A percentile compares a stretch with the other conserved stretches of the same genome.
These are phyloP conservation scores for Rutpela maculata DNA, from an alignment of 2,888 invertebrate species.

Conservation along the genomic window DNA sequence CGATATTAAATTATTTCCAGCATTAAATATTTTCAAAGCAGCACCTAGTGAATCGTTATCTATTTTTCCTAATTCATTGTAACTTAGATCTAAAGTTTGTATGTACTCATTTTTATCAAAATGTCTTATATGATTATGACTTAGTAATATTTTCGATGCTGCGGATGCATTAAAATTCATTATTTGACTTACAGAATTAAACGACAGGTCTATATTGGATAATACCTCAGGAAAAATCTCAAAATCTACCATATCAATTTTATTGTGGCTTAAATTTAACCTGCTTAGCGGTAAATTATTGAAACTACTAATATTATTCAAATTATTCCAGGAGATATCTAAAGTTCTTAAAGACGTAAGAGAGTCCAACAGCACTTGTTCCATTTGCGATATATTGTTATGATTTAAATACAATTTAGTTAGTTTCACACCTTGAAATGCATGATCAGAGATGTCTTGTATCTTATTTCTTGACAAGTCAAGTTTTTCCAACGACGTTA, in stretches of 20 bases:
- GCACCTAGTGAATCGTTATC: neutral
- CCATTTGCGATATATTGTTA: conserved; percentile 27
- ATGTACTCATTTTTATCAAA: conserved; percentile 24
- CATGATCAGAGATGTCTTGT: conserved; percentile 22
- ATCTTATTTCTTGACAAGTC: conserved; percentile 39
- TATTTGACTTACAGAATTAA: conserved; percentile 23
- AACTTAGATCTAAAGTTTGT: conserved; percentile 6
- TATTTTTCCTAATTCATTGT: conserved; percentile 17
- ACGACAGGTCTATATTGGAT: neutral
- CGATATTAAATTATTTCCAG: conserved; percentile 22
- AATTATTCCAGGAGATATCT: conserved; percentile 31
- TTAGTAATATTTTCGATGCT: conserved; percentile 15
- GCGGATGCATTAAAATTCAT: neutral
- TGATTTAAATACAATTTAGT: conserved; percentile 8
- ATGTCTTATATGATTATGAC: conserved; percentile 15
- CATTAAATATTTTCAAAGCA: neutral
- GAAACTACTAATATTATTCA: conserved; percentile 3
- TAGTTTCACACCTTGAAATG: conserved; percentile 29
- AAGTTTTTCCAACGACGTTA: conserved; percentile 22
- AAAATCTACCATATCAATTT: conserved; percentile 26
- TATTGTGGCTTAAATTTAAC: conserved; percentile 28
- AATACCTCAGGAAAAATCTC: neutral
- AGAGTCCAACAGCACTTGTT: conserved; percentile 17
- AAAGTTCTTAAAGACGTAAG: neutral
- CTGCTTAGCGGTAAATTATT: neutral